Conservation (phyloP, 2,888 invertebrate species). For the Rotaria macrura region DNA sequence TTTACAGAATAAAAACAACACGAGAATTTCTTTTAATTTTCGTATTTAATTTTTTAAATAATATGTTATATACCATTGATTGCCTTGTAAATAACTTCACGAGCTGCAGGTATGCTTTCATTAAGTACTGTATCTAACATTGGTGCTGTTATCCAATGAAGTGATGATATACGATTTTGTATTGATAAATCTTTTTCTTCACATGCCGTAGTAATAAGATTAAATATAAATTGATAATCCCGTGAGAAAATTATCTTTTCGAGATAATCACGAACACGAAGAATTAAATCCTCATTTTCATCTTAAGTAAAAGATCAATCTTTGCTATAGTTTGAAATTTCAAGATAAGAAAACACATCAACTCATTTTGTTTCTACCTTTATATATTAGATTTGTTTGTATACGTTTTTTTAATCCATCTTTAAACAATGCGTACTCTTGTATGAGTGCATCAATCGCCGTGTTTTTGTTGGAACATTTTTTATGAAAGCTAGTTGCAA, state of each 20-base stretch:
- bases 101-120: slow-evolving; percentile 67
- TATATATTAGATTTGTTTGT: slow-evolving; percentile 5
- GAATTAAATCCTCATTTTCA: slow-evolving; percentile 12
- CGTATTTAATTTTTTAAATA: too few relatives aligned
- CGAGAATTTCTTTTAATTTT: too few relatives aligned
- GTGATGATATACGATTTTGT: slow-evolving; percentile 80
- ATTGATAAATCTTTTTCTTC: slow-evolving; percentile 75
- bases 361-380: background rate
- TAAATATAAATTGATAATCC: background rate
- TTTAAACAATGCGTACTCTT: background rate
- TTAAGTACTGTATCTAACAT: slow-evolving; percentile 85
- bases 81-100: slow-evolving; percentile 81
- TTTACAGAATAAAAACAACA: background rate
- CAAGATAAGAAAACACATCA: too few relatives aligned
- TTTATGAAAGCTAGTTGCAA: background rate
- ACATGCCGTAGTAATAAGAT: slow-evolving; percentile 65
- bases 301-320: background rate
- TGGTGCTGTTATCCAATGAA: slow-evolving; percentile 88
- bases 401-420: background rate
- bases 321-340: background rate
- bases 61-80: slow-evolving; percentile 62
- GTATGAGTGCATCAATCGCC: background rate
- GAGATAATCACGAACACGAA: slow-evolving; percentile 16
- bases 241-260: slow-evolving; percentile 1
- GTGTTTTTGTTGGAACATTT: background rate